Percentiles rank a stretch among this genome's conserved stretches.
Evolutionary conservation across 92 coral and sea anemone genomes (phyloP).

Genomic region (Pocillopora meandrina): DNA sequence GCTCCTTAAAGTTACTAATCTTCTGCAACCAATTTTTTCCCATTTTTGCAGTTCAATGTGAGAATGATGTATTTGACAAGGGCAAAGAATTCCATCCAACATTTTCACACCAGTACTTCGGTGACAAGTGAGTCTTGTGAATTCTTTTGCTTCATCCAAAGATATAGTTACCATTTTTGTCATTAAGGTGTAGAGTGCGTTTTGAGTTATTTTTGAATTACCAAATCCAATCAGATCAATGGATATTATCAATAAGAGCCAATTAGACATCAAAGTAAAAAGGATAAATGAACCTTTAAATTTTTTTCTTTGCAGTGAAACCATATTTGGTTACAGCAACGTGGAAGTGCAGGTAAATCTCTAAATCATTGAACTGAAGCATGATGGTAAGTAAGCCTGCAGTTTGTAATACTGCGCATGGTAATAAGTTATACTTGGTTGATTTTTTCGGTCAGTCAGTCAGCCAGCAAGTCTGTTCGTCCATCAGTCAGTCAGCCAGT

Average conservation of each 20-base stretch:
- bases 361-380: not conserved
- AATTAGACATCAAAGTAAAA: no score
- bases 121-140: slow-evolving; percentile 76
- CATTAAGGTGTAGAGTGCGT: no score
- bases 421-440: no score
- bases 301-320: slow-evolving; percentile 64
- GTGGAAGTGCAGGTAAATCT: slow-evolving; percentile 89
- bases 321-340: slow-evolving; percentile 92
- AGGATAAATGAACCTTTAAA: not conserved
- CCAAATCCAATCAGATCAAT: no score
- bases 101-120: slow-evolving; percentile 93
- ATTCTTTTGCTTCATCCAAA: not conserved
- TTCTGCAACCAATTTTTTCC: not conserved
- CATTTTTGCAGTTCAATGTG: slow-evolving; percentile 68
- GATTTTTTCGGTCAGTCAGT: no score
- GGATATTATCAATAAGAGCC: no score
- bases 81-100: slow-evolving; percentile 83
- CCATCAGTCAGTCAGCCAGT: no score
- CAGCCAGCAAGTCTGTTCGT: no score
- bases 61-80: slow-evolving; percentile 92
- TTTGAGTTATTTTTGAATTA: no score
- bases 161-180: not conserved
- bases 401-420: no score
- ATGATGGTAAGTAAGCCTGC: no score
- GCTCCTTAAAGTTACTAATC: no score